Conservation (phyloP, 2,113 vertebrate genomes). For the Opisthocomus hoazin region DNA sequence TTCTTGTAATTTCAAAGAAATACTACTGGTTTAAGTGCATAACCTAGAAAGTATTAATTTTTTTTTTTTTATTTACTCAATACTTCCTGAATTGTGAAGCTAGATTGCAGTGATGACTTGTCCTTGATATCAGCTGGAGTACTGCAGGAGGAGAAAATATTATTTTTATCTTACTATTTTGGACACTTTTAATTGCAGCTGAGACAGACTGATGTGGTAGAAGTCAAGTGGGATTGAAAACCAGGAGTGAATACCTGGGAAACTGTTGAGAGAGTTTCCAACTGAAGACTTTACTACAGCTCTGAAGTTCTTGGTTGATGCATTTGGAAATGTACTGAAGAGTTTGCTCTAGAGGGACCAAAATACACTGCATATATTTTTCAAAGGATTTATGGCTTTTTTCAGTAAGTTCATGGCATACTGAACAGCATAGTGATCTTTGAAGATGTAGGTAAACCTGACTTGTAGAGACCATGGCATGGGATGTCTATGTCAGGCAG, state of each 20-base stretch:
- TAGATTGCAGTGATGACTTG: neutral
- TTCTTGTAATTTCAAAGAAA: neutral
- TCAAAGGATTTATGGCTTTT: neutral
- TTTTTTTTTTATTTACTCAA: too few relatives aligned
- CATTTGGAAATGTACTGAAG: neutral
- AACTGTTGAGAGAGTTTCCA: neutral
- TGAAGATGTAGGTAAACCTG: too few relatives aligned
- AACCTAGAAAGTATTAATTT: neutral
- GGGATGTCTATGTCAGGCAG: too few relatives aligned
- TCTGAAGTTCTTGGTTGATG: neutral
- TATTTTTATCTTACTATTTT: neutral
- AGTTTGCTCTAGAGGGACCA: neutral
- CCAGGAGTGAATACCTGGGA: neutral
- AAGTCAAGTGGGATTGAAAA: neutral
- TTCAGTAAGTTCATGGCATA: neutral
- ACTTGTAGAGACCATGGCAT: too few relatives aligned
- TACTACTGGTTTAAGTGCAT: neutral
- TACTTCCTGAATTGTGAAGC: neutral
- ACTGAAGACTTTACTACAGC: neutral
- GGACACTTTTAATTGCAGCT: neutral
- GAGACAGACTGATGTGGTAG: neutral
- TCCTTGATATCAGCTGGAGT: neutral
- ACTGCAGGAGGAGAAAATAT: neutral
- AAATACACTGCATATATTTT: neutral
- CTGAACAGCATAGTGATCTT: neutral